Evolutionary conservation across 2,888 invertebrate species (phyloP).

Genomic region (Orchesella flavescens): DNA sequence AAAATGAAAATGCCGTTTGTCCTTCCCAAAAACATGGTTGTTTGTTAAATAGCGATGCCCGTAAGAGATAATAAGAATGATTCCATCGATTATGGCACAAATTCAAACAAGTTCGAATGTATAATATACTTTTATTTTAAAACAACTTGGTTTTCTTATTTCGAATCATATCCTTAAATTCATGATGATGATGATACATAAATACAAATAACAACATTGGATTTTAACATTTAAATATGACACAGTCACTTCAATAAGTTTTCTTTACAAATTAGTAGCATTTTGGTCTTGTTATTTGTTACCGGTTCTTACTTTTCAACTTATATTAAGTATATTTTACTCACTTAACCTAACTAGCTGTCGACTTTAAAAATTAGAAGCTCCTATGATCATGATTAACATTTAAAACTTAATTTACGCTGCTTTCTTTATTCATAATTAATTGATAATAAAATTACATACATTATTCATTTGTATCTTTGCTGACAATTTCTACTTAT

Average conservation of each 20-base stretch:
- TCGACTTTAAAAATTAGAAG: not conserved
- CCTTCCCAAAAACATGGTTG: too few relatives aligned
- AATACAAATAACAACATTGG: slow-evolving; percentile 25
- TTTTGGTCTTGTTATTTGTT: slow-evolving; percentile 42
- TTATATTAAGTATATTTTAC: not conserved
- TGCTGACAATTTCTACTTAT: too few relatives aligned
- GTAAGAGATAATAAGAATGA: too few relatives aligned
- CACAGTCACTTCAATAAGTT: slow-evolving; percentile 50
- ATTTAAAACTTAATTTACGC: not conserved
- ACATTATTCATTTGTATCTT: not conserved
- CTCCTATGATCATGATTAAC: not conserved
- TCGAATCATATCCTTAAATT: too few relatives aligned
- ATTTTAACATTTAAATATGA: slow-evolving; percentile 44
- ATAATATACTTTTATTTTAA: too few relatives aligned
- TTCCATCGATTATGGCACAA: too few relatives aligned
- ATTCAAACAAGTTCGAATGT: too few relatives aligned
- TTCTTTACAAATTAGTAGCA: slow-evolving; percentile 41
- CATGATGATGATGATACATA: not conserved
- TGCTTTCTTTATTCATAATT: not conserved
- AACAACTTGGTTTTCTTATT: too few relatives aligned
- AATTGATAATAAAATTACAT: not conserved
- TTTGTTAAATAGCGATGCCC: too few relatives aligned
- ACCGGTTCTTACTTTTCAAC: slow-evolving; percentile 21
- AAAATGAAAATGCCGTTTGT: too few relatives aligned
- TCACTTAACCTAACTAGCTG: too few relatives aligned